phyloP scores from a whole-genome alignment of 2,888 invertebrate species.

The Artemia sinica region DNA sequence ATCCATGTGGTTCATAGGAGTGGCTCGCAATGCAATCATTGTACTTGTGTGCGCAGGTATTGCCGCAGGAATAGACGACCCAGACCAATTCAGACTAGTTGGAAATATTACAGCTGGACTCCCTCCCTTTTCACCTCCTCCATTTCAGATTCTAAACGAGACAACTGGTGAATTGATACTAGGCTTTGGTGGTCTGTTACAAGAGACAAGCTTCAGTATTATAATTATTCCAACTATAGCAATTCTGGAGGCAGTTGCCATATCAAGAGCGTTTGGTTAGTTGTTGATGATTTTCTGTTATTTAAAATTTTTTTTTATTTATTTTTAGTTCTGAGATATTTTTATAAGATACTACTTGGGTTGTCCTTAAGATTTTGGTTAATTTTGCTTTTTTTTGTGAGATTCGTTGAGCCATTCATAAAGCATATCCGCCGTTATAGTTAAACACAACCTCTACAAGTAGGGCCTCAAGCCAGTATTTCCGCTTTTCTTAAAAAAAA shows the following conservation, averaged over 20 bases:
- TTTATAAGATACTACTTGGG: too few species aligned
- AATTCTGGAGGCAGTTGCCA: constrained; percentile 81
- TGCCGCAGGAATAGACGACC: constrained; percentile 42
- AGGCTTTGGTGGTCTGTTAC: constrained; percentile 44
- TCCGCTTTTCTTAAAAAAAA: too few species aligned
- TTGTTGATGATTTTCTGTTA: not conserved
- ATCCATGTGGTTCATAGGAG: constrained; percentile 48
- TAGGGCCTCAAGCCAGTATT: too few species aligned
- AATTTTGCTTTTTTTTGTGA: too few species aligned
- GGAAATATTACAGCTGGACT: constrained; percentile 54
- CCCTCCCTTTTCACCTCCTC: constrained; percentile 48
- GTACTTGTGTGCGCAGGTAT: constrained; percentile 49
- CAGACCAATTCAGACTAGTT: constrained; percentile 27
- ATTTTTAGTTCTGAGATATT: too few species aligned
- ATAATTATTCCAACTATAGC: constrained; percentile 72
- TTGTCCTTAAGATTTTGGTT: too few species aligned
- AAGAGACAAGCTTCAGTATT: constrained; percentile 62
- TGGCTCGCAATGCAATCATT: constrained; percentile 59
- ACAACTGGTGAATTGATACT: constrained; percentile 35
- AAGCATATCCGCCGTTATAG: too few species aligned
- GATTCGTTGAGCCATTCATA: too few species aligned
- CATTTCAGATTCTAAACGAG: constrained; percentile 46
- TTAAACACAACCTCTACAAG: too few species aligned
- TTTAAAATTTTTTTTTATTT: too few species aligned
- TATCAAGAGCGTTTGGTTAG: constrained; percentile 78